A percentile compares a stretch with the other conserved stretches of the same genome.
Conservation (phyloP, 2,888 invertebrate genomes). For the Glyphotaelius pellucidus region DNA sequence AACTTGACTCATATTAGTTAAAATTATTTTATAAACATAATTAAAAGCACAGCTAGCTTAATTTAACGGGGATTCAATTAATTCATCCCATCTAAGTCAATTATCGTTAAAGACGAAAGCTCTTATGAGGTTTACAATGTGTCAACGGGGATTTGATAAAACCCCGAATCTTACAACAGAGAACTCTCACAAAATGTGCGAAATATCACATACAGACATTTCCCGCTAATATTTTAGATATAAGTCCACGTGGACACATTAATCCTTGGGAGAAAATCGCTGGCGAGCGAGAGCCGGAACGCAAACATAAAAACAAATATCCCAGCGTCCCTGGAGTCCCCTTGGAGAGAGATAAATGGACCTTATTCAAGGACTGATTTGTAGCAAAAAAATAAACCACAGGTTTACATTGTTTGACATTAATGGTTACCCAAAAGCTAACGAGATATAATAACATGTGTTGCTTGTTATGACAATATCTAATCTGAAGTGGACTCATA, state of each 20-base stretch:
- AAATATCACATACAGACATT: background rate
- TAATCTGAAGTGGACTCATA: no score
- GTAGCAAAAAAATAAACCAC: background rate
- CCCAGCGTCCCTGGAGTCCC: background rate
- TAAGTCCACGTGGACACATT: conserved; percentile 25
- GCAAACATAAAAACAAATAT: conserved; percentile 32
- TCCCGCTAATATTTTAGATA: conserved; percentile 25
- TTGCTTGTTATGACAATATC: background rate
- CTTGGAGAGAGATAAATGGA: conserved; percentile 29
- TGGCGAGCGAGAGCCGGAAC: background rate
- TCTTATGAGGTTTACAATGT: background rate
- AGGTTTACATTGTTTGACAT: background rate
- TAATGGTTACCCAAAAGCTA: background rate
- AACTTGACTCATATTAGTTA: no score
- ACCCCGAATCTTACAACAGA: background rate
- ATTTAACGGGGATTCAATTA: background rate
- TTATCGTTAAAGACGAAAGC: conserved; percentile 5
- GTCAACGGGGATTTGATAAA: conserved; percentile 5
- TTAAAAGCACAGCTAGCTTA: background rate
- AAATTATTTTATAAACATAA: no score
- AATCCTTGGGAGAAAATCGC: conserved; percentile 31
- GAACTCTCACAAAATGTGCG: background rate
- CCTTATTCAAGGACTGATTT: conserved; percentile 18
- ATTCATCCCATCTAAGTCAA: background rate
- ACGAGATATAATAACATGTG: background rate